Evolutionary conservation across 2,888 invertebrate species (phyloP).

Genomic region (Sinelater perroti): DNA sequence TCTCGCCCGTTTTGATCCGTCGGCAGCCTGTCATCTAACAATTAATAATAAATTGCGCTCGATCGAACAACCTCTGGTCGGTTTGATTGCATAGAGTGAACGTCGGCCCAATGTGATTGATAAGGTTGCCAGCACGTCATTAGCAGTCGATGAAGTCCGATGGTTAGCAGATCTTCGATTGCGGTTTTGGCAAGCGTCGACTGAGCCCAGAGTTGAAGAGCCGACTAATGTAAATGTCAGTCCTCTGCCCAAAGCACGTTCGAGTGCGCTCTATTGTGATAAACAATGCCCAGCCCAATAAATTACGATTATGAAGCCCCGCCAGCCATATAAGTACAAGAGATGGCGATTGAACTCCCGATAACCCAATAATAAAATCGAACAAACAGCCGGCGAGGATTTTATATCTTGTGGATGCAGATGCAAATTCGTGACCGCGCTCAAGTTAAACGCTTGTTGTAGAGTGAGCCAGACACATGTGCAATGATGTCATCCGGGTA

Average conservation of each 20-base stretch:
- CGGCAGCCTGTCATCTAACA: conserved; percentile 4
- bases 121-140: conserved; percentile 2
- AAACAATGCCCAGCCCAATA: no score
- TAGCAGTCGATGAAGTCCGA: no score
- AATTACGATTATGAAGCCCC: conserved; percentile 15
- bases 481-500: conserved; percentile 22
- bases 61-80: conserved; percentile 3
- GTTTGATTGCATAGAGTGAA: not conserved
- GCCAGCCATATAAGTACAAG: conserved; percentile 16
- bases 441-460: conserved; percentile 21
- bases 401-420: conserved; percentile 22
- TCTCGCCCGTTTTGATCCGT: not conserved
- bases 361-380: conserved; percentile 27
- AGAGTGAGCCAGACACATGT: conserved; percentile 20
- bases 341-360: conserved; percentile 4
- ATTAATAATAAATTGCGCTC: conserved; percentile 6
- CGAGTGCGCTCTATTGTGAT: no score
- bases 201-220: no score
- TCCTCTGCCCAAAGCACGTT: no score
- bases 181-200: no score
- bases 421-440: conserved; percentile 25
- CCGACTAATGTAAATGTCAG: no score
- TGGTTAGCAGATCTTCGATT: no score
- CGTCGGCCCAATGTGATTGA: no score
- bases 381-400: conserved; percentile 16